A percentile compares a stretch with the other conserved stretches of the same genome.
These are phyloP conservation scores for Venturia canescens DNA, from an alignment of 1,140 invertebrate genomes.

Conservation along the genomic window DNA sequence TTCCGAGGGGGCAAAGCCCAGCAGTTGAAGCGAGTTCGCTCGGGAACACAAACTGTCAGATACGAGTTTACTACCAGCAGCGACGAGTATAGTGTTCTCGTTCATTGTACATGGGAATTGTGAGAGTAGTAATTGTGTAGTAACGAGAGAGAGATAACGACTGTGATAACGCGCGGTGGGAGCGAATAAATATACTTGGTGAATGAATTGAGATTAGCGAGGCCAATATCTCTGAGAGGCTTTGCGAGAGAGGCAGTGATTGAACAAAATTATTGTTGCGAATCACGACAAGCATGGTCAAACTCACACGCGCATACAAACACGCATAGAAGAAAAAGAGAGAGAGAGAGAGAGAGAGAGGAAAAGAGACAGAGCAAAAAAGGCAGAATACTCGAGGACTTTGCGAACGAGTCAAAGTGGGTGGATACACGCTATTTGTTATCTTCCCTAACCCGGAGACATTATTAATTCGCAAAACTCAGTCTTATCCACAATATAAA, in stretches of 20 bases:
- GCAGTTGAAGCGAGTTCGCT: no score
- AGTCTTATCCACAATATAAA: neutral
- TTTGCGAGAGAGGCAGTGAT: neutral
- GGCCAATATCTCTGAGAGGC: neutral
- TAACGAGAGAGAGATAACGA: no score
- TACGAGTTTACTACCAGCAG: no score
- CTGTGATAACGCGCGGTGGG: neutral
- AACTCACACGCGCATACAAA: neutral
- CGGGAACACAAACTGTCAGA: no score
- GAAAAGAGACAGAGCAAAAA: no score
- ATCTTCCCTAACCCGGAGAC: no score
- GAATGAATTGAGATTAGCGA: neutral
- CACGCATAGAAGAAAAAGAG: neutral
- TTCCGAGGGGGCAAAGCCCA: no score
- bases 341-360: neutral
- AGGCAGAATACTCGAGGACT: no score
- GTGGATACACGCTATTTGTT: no score
- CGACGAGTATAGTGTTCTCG: no score
- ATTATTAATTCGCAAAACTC: neutral
- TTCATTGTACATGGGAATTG: neutral
- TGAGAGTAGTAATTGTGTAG: neutral
- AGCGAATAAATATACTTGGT: neutral
- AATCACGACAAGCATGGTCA: neutral
- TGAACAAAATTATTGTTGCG: constrained; percentile 5
- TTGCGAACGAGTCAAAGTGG: no score